Conservation (phyloP, 2,888 invertebrate species). For the Barypeithes pellucidus region DNA sequence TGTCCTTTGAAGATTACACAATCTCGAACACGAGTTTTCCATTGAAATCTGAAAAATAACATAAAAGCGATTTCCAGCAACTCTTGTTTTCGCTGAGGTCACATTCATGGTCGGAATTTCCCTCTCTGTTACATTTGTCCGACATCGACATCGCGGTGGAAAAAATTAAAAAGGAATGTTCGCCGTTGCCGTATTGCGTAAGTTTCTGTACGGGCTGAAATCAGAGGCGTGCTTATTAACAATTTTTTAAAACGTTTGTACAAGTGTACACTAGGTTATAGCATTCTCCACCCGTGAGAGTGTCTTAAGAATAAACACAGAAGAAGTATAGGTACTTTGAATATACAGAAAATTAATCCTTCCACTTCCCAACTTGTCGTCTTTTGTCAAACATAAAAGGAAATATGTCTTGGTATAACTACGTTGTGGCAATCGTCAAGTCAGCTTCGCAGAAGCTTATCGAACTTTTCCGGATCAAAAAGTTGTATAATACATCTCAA, state of each 20-base stretch:
- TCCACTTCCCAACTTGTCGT: too few relatives aligned
- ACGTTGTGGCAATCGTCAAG: too few relatives aligned
- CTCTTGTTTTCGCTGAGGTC: slow-evolving; percentile 52
- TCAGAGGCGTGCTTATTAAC: slow-evolving; percentile 22
- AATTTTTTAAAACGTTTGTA: too few relatives aligned
- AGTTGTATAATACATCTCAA: too few relatives aligned
- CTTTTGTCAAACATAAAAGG: neutral
- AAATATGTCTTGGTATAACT: too few relatives aligned
- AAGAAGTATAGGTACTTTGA: too few relatives aligned
- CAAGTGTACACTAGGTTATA: too few relatives aligned
- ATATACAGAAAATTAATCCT: too few relatives aligned
- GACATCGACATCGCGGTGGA: slow-evolving; percentile 38
- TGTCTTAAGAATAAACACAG: too few relatives aligned
- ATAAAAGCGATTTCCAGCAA: slow-evolving; percentile 42
- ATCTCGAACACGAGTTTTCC: slow-evolving; percentile 51
- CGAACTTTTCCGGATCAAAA: too few relatives aligned
- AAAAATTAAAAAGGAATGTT: slow-evolving; percentile 46
- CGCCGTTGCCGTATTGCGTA: slow-evolving; percentile 34
- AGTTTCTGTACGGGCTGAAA: slow-evolving; percentile 18
- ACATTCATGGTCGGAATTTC: slow-evolving; percentile 52
- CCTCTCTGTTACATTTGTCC: slow-evolving; percentile 47
- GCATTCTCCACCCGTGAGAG: too few relatives aligned
- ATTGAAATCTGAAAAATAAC: slow-evolving; percentile 43
- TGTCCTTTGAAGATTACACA: slow-evolving; percentile 47
- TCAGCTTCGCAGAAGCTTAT: too few relatives aligned